Evolutionary conservation across 2,888 invertebrate species (phyloP).

Genomic region (Dicyrtomina minuta): DNA sequence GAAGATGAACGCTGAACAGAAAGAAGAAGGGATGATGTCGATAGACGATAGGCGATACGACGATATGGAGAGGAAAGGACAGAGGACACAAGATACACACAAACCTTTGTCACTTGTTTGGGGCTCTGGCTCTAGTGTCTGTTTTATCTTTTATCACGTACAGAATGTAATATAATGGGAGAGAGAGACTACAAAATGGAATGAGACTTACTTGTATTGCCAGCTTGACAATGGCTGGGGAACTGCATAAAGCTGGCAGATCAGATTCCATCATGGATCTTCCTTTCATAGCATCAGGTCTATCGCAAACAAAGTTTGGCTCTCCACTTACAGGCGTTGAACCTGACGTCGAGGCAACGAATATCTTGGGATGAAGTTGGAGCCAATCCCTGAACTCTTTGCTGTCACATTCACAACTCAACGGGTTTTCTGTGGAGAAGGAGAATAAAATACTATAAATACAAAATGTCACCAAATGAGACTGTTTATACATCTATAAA

Average conservation of each 20-base stretch:
- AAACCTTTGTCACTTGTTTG: no score
- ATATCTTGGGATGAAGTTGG: slow-evolving; percentile 78
- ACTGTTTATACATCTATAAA: no score
- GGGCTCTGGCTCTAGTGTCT: no score
- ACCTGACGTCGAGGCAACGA: slow-evolving; percentile 61
- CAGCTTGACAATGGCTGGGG: slow-evolving; percentile 77
- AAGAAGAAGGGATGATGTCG: no score
- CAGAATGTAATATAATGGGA: slow-evolving; percentile 6
- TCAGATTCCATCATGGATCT: slow-evolving; percentile 73
- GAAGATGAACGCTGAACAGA: no score
- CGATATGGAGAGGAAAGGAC: no score
- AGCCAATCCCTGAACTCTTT: slow-evolving; percentile 92
- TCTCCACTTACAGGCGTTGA: slow-evolving; percentile 24
- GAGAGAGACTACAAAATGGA: no score
- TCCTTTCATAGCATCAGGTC: slow-evolving; percentile 77
- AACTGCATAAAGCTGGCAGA: slow-evolving; percentile 80
- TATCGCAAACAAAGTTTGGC: slow-evolving; percentile 70
- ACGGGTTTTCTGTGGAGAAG: slow-evolving; percentile 73
- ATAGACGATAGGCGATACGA: no score
- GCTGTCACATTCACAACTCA: slow-evolving; percentile 85
- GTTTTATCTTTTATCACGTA: no score
- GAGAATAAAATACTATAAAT: slow-evolving; percentile 19
- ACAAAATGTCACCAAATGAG: background rate
- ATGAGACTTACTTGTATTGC: slow-evolving; percentile 69
- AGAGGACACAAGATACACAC: no score